These are phyloP conservation scores for Dufourea novaeangliae DNA, from an alignment of 1,140 invertebrate genomes.

Conservation along the genomic window DNA sequence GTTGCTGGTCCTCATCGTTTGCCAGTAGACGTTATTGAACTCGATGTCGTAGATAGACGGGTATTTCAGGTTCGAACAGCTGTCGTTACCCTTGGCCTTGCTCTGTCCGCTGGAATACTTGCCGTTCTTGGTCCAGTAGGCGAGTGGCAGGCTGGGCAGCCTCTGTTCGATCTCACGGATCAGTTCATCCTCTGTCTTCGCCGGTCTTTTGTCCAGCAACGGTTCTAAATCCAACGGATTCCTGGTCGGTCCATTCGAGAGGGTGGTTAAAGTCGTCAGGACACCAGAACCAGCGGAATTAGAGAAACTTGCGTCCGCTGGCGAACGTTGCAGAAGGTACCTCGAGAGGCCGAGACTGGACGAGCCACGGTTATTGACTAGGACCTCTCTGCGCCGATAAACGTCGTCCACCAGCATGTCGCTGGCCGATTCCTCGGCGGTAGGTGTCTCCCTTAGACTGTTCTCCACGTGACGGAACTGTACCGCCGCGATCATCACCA, in stretches of 20 bases:
- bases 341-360: slow-evolving; percentile 75
- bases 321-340: slow-evolving; percentile 75
- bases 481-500: slow-evolving; percentile 80
- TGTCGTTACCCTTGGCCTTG: slow-evolving; percentile 84
- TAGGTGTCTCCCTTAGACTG: slow-evolving; percentile 62
- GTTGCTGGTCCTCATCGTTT: slow-evolving; percentile 89
- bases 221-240: slow-evolving; percentile 77
- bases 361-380: slow-evolving; percentile 74
- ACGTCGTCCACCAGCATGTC: slow-evolving; percentile 59
- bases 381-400: slow-evolving; percentile 57
- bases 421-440: slow-evolving; percentile 64
- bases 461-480: slow-evolving; percentile 77
- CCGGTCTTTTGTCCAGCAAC: slow-evolving; percentile 85
- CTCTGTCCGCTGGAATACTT: slow-evolving; percentile 80
- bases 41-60: slow-evolving; percentile 93
- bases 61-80: slow-evolving; percentile 86
- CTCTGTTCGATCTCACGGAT: slow-evolving; percentile 88
- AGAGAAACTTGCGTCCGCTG: slow-evolving; percentile 40
- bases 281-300: slow-evolving; percentile 55
- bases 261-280: slow-evolving; percentile 60
- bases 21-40: slow-evolving; percentile 96
- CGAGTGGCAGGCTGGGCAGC: slow-evolving; percentile 91
- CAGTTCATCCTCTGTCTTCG: slow-evolving; percentile 88
- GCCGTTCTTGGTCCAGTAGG: slow-evolving; percentile 90
- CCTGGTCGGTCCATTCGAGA: slow-evolving; percentile 66